Conservation (phyloP, 2,113 vertebrate species). For the Colossoma macropomum region DNA sequence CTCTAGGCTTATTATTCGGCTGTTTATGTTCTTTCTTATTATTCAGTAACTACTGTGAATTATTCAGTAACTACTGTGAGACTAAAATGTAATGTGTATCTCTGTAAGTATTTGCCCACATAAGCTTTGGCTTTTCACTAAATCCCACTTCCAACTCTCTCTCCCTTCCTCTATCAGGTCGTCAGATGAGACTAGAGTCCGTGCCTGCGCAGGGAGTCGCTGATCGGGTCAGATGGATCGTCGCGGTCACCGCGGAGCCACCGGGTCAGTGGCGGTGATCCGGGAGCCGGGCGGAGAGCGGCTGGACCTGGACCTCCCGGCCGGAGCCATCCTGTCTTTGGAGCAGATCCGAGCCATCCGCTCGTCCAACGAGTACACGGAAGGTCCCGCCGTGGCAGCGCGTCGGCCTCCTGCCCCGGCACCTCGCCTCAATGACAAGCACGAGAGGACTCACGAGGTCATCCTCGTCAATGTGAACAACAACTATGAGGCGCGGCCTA, state of each 20-base stretch:
- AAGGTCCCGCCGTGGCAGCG: constrained; percentile 85
- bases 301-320: constrained; percentile 80
- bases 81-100: no score
- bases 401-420: constrained; percentile 79
- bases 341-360: constrained; percentile 97
- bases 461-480: constrained; percentile 94
- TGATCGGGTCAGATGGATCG: constrained; percentile 95
- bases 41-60: neutral
- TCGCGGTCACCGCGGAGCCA: constrained; percentile 89
- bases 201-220: constrained; percentile 88
- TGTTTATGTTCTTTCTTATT: neutral
- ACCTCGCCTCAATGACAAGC: constrained; percentile 84
- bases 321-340: constrained; percentile 89
- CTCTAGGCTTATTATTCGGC: no score
- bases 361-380: constrained; percentile 95
- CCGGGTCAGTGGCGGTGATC: constrained; percentile 87
- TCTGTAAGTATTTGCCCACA: no score
- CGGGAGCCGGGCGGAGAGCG: constrained; percentile 88
- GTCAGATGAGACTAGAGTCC: constrained; percentile 95
- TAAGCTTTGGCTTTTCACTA: no score
- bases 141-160: constrained; percentile 12
- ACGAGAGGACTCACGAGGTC: constrained; percentile 94
- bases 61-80: no score
- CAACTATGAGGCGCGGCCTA: constrained; percentile 83
- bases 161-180: constrained; percentile 74